phyloP scores from a whole-genome alignment of 2,888 invertebrate species.

The Tetranychus piercei region DNA sequence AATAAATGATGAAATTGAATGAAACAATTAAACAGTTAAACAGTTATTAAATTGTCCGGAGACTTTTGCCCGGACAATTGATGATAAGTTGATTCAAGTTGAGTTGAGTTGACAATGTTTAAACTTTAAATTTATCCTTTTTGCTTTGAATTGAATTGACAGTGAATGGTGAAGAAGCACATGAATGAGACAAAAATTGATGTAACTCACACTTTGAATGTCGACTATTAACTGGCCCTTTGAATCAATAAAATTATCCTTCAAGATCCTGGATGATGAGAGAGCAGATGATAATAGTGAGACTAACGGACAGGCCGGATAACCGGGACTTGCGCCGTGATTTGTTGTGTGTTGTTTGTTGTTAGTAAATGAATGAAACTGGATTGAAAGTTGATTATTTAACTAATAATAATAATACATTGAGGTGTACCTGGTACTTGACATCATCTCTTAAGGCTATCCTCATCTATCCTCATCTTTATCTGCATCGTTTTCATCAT shows the following conservation, averaged over 20 bases:
- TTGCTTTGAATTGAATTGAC: too few species aligned
- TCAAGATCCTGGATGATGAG: neutral
- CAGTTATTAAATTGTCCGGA: too few species aligned
- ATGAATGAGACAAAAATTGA: too few species aligned
- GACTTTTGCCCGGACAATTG: too few species aligned
- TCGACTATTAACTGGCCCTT: too few species aligned
- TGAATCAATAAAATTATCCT: too few species aligned
- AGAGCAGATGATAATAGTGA: neutral
- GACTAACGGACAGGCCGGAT: neutral
- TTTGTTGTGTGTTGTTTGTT: neutral
- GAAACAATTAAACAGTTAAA: too few species aligned
- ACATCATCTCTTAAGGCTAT: neutral
- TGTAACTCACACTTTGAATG: too few species aligned
- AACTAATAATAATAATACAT: neutral
- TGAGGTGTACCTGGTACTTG: conserved; percentile 1
- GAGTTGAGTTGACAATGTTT: too few species aligned
- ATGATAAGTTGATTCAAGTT: too few species aligned
- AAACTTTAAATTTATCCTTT: too few species aligned
- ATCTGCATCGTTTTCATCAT: neutral
- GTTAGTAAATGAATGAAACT: neutral
- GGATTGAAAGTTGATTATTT: neutral
- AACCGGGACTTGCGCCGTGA: neutral
- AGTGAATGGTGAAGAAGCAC: too few species aligned
- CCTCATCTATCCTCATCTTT: neutral
- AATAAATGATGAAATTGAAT: neutral